Base-by-base conservation (phyloP, 2,113 vertebrate species). In the Apodemus sylvaticus region DNA sequence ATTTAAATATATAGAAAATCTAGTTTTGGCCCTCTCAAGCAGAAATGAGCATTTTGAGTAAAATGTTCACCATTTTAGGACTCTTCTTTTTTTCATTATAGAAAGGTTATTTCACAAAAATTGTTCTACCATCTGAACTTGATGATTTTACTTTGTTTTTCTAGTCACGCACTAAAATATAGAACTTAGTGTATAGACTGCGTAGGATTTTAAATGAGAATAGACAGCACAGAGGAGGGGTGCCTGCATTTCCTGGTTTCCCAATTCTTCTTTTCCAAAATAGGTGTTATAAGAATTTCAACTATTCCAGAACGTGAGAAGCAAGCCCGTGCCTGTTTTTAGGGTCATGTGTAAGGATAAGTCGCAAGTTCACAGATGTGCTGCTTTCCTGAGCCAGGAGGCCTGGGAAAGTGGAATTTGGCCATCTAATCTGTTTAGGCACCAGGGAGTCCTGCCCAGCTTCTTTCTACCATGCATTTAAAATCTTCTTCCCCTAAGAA, bases 101-200 rank as follows among this genome's bases (percentile, higher is more conserved):
- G 74, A 86, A 95, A 71, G n/a, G 42, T 94, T 97, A 91, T 90
- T 97, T 93, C 86, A 96, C 88, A 73, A 64, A 76, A 97, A 91
- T 55, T 88, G 1, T 45, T 76, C 2, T 83, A 62, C 14, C 94
- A 97, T 29, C 26, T 39, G 68, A 77, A 74, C 87, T 86, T 96
- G 7, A 48, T 42, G 1, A n/a, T 86, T 16, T 34, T 60, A 60
- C 51, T 70, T 95, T 66, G 20, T n/a, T 36, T 91, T 68, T 55
- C 62, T 82, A 48, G 24, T 53, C 66, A n/a, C 81, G 45, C 51
- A 83, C 6, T 26, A 60, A 45, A 89, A 64, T 42, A 76, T 12
- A 53, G 5, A n/a, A 89, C 89, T 86, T 94, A 4, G 71, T n/a
- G 22, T 13, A 0, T 53, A 66, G 70, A 11, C 58, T 10, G 5